Conservation (phyloP, 2,797 vertebrate genomes). For the Sebastes baramenuke region DNA sequence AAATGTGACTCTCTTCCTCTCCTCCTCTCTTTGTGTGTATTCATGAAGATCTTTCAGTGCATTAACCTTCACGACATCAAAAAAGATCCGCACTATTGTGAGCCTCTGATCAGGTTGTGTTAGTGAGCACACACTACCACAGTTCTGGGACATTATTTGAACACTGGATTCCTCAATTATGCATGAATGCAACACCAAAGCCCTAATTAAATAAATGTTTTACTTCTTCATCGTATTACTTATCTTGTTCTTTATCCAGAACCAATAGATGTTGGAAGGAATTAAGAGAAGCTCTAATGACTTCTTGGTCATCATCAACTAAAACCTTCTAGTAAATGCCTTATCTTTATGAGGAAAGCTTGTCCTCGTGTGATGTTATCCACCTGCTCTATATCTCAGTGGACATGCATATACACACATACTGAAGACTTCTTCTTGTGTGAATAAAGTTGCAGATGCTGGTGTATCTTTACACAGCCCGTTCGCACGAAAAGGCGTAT, state of each 20-base stretch:
- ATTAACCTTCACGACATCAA: constrained; percentile 44
- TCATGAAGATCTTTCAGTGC: constrained; percentile 18
- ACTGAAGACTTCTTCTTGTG: neutral
- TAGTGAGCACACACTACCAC: constrained; percentile 5
- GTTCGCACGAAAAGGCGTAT: neutral
- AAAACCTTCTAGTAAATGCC: constrained; percentile 15
- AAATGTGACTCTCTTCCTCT: constrained; percentile 6
- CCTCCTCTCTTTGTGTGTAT: neutral
- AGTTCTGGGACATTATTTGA: constrained; percentile 47
- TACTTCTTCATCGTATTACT: constrained; percentile 53
- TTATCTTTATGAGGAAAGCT: constrained; percentile 53
- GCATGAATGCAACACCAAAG: constrained; percentile 43
- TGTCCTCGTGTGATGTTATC: constrained; percentile 60
- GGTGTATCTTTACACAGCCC: neutral
- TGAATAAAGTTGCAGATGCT: neutral
- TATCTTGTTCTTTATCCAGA: constrained; percentile 47
- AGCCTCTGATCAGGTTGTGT: constrained; percentile 24
- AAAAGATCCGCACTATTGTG: constrained; percentile 22
- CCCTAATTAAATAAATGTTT: constrained; percentile 61
- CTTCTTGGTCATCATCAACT: constrained; percentile 38
- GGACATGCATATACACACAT: neutral
- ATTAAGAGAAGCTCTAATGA: constrained; percentile 59
- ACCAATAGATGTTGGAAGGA: constrained; percentile 49
- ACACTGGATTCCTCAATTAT: constrained; percentile 56
- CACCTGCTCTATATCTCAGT: neutral